Evolutionary conservation across 2,797 vertebrate species (phyloP), one percentile per base, ranked within the genome.

Genomic region (Parambassis ranga): DNA sequence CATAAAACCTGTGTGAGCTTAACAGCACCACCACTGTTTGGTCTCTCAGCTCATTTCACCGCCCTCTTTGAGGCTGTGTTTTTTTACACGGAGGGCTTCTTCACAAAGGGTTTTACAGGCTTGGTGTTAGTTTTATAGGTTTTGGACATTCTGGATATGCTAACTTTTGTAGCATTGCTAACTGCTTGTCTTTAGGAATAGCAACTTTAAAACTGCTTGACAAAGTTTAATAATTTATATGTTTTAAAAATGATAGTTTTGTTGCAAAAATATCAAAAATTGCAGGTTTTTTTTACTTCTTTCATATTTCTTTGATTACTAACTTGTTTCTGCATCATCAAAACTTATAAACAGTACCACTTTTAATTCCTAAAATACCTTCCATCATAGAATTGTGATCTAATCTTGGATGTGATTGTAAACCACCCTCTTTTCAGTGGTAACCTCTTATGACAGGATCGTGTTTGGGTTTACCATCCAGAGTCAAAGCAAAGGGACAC

Each of bases 1-100:
- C 85, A 82, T 87, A 83, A 87, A 89, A 85, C 50, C 73, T 59
- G 50, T 23, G 51, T 70, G 77, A 46, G 53, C 20, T 74, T 52
- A 68, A 85, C 75, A 80, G 72, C 75, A 52, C 68, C 38, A 58
- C 53, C 47, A 71, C 65, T 81, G 82, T 84, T 85, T 69, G 53
- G 23, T 52, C 58, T 75, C 23, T 30, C 27, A 28, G 39, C 67
- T 66, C 68, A 52, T 60, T 73, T 71, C 59, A 73, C 41, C 39
- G 23, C 35, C 39, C 15, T 10, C 39, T 47, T 51, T 63, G 10
- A 15, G 24, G 58, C n/a, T 39, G 48, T 37, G 13, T 10, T 37
- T 37, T 14, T 14, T 30, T 14, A 3, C 10, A 10, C 56, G 48
- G 46, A 3, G 1, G 1, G 7, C 33, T 18, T 7, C 4, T 28